Conservation (phyloP, 2,797 vertebrate genomes). For the Tokudaia tokunoshimensis region DNA sequence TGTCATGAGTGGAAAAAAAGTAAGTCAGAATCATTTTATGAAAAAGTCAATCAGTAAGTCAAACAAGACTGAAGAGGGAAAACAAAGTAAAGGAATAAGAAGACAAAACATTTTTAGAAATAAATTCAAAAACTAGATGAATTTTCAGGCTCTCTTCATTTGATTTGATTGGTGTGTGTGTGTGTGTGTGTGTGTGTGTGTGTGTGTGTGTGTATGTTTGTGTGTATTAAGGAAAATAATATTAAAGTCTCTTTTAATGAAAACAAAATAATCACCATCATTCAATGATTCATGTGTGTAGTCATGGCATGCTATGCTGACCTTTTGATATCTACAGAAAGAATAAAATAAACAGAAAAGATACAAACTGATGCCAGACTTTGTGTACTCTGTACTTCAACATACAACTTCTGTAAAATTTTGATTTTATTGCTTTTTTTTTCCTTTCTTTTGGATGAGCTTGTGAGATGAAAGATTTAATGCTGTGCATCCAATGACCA, state of each 20-base stretch:
- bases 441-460: not conserved
- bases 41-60: not conserved
- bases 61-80: not conserved
- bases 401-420: not conserved
- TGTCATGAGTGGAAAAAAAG: not conserved
- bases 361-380: not conserved
- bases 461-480: not conserved
- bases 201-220: not conserved
- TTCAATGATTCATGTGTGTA: not conserved
- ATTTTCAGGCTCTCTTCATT: not conserved
- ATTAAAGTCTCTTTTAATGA: slow-evolving; percentile 9
- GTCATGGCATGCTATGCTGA: not conserved
- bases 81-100: not conserved
- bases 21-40: not conserved
- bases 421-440: not conserved
- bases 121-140: not conserved
- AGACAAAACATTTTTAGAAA: not conserved
- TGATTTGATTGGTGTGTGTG: not conserved
- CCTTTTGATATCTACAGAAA: not conserved
- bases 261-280: slow-evolving; percentile 5
- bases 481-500: slow-evolving; percentile 49
- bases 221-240: not conserved
- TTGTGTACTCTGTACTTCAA: not conserved
- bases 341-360: slow-evolving; percentile 5
- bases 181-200: not conserved